Evolutionary conservation across 2,113 vertebrate genomes (phyloP).

Genomic region (Hippolais icterina): DNA sequence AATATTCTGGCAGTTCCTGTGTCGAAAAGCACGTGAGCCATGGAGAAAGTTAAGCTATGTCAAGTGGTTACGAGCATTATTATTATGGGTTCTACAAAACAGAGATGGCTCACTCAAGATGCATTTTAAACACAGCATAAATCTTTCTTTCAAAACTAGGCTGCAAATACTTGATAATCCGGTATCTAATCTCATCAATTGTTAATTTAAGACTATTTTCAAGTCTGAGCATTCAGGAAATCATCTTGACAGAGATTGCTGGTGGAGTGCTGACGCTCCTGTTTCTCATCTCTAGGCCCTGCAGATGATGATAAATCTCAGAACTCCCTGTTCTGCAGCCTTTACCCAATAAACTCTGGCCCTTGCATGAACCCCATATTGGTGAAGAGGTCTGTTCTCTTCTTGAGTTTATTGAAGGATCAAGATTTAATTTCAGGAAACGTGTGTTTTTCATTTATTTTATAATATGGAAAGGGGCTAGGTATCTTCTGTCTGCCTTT

Average conservation of each 20-base stretch:
- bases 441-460: neutral
- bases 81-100: neutral
- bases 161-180: neutral
- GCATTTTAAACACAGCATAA: neutral
- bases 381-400: neutral
- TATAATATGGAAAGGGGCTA: neutral
- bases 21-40: neutral
- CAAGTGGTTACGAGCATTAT: neutral
- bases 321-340: neutral
- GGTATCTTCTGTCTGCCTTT: neutral
- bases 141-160: neutral
- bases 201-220: neutral
- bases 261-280: neutral
- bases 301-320: neutral
- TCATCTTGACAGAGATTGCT: neutral
- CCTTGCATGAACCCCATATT: fast-evolving
- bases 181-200: neutral
- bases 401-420: neutral
- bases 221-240: neutral
- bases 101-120: neutral
- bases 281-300: neutral
- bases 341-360: neutral
- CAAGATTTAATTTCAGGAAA: slow-evolving; percentile 6
- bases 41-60: neutral
- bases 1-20: neutral